Evolutionary conservation across 1,140 invertebrate species (phyloP).

Genomic region (Apolygus lucorum): DNA sequence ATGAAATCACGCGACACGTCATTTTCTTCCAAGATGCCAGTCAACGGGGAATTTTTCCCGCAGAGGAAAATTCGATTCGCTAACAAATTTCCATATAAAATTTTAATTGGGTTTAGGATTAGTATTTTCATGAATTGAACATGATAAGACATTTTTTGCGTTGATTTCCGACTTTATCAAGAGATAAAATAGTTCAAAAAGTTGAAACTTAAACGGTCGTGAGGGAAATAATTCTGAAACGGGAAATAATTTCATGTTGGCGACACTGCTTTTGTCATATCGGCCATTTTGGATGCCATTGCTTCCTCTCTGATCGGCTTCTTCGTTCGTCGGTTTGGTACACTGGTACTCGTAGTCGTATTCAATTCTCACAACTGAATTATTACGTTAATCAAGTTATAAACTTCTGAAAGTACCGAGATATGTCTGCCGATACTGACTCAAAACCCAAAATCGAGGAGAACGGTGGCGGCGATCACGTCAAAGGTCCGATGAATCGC

Average conservation of each 20-base stretch:
- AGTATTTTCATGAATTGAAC: not conserved
- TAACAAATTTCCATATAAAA: not conserved
- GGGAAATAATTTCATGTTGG: too few species aligned
- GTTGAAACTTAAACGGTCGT: too few species aligned
- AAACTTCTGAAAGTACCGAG: not conserved
- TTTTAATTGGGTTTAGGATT: not conserved
- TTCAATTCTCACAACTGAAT: not conserved
- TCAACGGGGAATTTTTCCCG: too few species aligned
- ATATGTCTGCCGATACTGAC: not conserved
- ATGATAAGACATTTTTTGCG: not conserved
- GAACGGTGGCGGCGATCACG: not conserved
- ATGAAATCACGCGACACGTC: too few species aligned
- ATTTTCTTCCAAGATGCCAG: too few species aligned
- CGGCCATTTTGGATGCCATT: not conserved
- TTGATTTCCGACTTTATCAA: too few species aligned
- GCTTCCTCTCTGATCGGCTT: not conserved
- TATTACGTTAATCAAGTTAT: not conserved
- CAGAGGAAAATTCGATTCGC: not conserved
- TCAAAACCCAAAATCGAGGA: not conserved
- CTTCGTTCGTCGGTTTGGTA: not conserved
- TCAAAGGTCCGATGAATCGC: not conserved
- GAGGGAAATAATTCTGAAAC: not conserved
- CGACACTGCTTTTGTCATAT: not conserved
- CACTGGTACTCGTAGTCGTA: not conserved
- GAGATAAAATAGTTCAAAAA: too few species aligned